phyloP scores from a whole-genome alignment of 2,888 invertebrate species.

The Platynereis dumerilii region DNA sequence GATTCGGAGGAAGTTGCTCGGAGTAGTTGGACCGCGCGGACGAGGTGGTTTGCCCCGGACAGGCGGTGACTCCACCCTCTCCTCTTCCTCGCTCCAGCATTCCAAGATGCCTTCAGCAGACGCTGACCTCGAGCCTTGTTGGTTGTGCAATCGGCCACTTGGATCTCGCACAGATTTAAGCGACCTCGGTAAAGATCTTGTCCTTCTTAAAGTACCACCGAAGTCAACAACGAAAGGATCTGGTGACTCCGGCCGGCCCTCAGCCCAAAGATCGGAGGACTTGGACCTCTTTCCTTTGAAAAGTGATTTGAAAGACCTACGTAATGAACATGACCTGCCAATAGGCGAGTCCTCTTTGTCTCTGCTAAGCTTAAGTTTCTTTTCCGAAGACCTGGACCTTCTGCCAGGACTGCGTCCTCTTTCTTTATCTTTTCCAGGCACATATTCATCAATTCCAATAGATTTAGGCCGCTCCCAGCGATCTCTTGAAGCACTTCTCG shows the following conservation, averaged over 20 bases:
- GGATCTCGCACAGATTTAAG: slow-evolving; percentile 21
- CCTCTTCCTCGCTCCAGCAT: slow-evolving; percentile 16
- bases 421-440: not conserved
- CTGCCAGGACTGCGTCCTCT: slow-evolving; percentile 1
- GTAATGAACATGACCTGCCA: slow-evolving; percentile 27
- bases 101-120: slow-evolving; percentile 32
- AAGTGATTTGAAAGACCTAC: slow-evolving; percentile 33
- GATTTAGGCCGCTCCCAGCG: slow-evolving; percentile 29
- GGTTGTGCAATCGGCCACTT: not conserved
- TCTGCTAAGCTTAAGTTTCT: not conserved
- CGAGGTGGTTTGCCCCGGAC: slow-evolving; percentile 16
- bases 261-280: slow-evolving; percentile 30
- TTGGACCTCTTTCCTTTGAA: slow-evolving; percentile 25
- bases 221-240: slow-evolving; percentile 33
- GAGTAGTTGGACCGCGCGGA: not conserved
- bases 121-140: slow-evolving; percentile 22
- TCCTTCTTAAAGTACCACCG: slow-evolving; percentile 16
- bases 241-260: slow-evolving; percentile 26
- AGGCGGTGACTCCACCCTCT: not conserved
- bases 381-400: not conserved
- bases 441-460: slow-evolving; percentile 10
- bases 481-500: slow-evolving; percentile 25
- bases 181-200: slow-evolving; percentile 33
- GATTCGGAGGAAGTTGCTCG: slow-evolving; percentile 1
- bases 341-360: slow-evolving; percentile 10